Evolutionary conservation across 2,888 invertebrate genomes (phyloP).

Genomic region (Melipona beecheii): DNA sequence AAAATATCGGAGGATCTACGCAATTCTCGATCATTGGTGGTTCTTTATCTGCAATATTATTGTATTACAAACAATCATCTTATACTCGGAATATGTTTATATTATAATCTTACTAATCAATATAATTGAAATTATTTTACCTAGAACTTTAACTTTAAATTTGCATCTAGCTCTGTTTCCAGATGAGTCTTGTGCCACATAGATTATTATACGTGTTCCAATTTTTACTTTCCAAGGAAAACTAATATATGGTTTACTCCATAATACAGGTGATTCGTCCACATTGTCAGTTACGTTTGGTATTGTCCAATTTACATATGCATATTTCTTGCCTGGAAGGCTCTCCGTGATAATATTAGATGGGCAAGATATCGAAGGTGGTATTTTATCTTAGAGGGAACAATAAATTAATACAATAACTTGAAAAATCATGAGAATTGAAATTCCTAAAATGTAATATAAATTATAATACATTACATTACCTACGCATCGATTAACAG

Average conservation of each 20-base stretch:
- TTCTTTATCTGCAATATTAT: conserved; percentile 84
- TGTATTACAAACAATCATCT: background rate
- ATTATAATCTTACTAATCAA: background rate
- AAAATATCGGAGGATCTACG: conserved; percentile 85
- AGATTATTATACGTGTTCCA: conserved; percentile 86
- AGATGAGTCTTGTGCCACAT: conserved; percentile 87
- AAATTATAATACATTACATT: conserved; percentile 30
- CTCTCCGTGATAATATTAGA: conserved; percentile 84
- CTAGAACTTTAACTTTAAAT: conserved; percentile 86
- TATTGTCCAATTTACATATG: conserved; percentile 85
- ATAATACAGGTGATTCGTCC: conserved; percentile 85
- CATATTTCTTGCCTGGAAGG: conserved; percentile 85
- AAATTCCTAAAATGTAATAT: background rate
- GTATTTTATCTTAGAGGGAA: conserved; percentile 85
- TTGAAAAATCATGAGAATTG: background rate
- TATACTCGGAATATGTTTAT: background rate
- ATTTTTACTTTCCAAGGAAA: conserved; percentile 86
- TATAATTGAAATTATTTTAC: conserved; percentile 75
- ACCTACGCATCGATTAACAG: conserved; percentile 85
- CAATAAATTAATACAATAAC: background rate
- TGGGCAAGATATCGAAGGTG: conserved; percentile 87
- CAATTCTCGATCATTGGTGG: conserved; percentile 87
- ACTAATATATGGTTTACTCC: conserved; percentile 86
- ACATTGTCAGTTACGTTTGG: conserved; percentile 86
- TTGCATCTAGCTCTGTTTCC: conserved; percentile 87